A percentile compares a stretch with the other conserved stretches of the same genome.
phyloP scores from a whole-genome alignment of 2,888 invertebrate species.

The Sinhomidia bicolor region DNA sequence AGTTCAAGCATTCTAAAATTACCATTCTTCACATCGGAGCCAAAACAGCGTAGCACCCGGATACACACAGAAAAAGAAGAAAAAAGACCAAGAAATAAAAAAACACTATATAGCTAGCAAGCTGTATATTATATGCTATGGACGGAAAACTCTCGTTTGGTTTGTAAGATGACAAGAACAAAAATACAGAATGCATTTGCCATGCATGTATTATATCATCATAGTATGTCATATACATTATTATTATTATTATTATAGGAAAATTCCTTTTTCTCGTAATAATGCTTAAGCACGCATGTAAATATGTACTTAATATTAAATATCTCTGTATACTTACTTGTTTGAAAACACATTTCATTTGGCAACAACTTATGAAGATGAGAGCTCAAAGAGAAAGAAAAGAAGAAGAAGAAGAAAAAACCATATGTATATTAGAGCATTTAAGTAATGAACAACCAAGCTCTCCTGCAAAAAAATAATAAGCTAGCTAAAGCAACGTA shows the following conservation, averaged over 20 bases:
- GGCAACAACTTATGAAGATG: conserved; percentile 19
- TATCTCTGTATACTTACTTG: too few species aligned
- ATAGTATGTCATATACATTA: conserved; percentile 36
- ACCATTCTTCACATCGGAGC: conserved; percentile 48
- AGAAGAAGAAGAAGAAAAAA: not conserved
- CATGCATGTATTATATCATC: conserved; percentile 26
- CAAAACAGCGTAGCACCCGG: conserved; percentile 29
- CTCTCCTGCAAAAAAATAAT: not conserved
- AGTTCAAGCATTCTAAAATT: conserved; percentile 48
- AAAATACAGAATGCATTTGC: conserved; percentile 27
- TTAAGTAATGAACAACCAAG: conserved; percentile 14
- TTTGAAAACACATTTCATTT: conserved; percentile 39
- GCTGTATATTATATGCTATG: too few species aligned
- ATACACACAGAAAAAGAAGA: conserved; percentile 11
- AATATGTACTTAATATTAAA: conserved; percentile 34
- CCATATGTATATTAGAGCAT: too few species aligned
- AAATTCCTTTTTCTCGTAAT: not conserved
- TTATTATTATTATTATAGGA: too few species aligned
- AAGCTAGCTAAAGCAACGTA: not conserved
- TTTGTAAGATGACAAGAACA: conserved; percentile 24
- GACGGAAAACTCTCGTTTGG: not conserved
- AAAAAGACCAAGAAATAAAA: too few species aligned
- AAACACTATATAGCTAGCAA: too few species aligned
- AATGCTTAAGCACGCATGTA: conserved; percentile 14
- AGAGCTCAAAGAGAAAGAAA: not conserved